phyloP scores from a whole-genome alignment of 1,140 invertebrate species.

The Lanistes nyassanus region DNA sequence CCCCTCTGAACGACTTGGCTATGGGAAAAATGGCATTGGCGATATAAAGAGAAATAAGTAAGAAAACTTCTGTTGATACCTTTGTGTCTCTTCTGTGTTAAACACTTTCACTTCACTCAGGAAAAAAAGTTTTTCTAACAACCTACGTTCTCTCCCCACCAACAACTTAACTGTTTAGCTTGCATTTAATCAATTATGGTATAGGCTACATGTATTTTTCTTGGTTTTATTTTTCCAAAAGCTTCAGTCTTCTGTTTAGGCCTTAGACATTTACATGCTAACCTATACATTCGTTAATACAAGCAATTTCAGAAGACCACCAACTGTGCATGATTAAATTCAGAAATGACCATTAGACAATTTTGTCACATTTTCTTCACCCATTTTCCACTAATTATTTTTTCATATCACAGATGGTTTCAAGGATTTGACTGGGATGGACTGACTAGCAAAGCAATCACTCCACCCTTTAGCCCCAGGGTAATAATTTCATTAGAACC shows the following conservation, averaged over 20 bases:
- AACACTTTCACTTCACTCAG: too few species aligned
- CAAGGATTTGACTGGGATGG: conserved; percentile 99
- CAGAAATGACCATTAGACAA: background rate
- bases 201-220: too few species aligned
- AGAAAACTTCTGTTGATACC: conserved; percentile 20
- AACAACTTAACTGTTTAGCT: too few species aligned
- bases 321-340: too few species aligned
- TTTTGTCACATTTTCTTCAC: background rate
- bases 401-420: conserved; percentile 85
- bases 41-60: conserved; percentile 67
- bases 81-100: too few species aligned
- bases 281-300: too few species aligned
- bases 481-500: conserved; percentile 31
- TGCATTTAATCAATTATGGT: too few species aligned
- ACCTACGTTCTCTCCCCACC: too few species aligned
- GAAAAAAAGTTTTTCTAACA: too few species aligned
- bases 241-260: background rate
- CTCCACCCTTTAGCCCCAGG: conserved; percentile 61
- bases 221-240: background rate
- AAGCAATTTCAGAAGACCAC: too few species aligned
- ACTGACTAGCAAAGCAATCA: conserved; percentile 70
- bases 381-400: background rate
- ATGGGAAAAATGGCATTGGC: conserved; percentile 63
- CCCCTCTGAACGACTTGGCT: conserved; percentile 64
- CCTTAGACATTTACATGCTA: background rate